Base-by-base conservation (phyloP, 2,797 vertebrate species). In the Mormyrops attenuatus region DNA sequence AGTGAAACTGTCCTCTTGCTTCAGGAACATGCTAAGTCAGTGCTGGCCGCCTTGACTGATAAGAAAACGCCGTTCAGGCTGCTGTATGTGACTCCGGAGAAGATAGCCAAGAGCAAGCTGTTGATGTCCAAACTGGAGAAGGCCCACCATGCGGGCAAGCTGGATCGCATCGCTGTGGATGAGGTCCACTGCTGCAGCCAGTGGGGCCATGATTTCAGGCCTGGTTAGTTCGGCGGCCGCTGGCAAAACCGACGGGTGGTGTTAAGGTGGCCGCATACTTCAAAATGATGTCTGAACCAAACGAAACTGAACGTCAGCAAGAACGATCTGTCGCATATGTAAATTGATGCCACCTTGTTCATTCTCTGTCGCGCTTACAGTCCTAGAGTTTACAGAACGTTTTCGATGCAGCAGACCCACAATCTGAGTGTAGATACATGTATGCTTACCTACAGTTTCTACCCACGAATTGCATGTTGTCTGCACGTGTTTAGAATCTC, bases 161-260 rank as follows among this genome's bases (percentile, higher is more conserved):
- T 99, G 34, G 94, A 95, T 44, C 97, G 95, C 0, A 95, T 99
- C 0, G 98, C 98, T 0, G 97, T 99, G 73, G 99, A 99, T 17
- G 99, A 99, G 92, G 98, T 99, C 88, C 99, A 99, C 85, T 99
- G 99, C 93, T 99, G 99, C 92, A 99, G 99, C 91, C 99, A 99
- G 49, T 99, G 99, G 99, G 99, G 99, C 1, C 98, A 99, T 0
- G 99, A 99, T 92, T 99, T 99, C 95, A 97, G 99, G 92, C 98
- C 98, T 34, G 98, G 98, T 99, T 94, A 92, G 91, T 87, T 5
- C 3, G 30, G 0, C n/a, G 73, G 8, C 20, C 15, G 7, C 82
- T 11, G n/a, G 47, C 82, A 49, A 49, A 6, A 85, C 44, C 5
- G 41, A 82, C 44, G 8, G 41, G 38, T 82, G 77, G 34, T 5